phyloP scores from a whole-genome alignment of 2,888 invertebrate genomes.

The Salticus scenicus region DNA sequence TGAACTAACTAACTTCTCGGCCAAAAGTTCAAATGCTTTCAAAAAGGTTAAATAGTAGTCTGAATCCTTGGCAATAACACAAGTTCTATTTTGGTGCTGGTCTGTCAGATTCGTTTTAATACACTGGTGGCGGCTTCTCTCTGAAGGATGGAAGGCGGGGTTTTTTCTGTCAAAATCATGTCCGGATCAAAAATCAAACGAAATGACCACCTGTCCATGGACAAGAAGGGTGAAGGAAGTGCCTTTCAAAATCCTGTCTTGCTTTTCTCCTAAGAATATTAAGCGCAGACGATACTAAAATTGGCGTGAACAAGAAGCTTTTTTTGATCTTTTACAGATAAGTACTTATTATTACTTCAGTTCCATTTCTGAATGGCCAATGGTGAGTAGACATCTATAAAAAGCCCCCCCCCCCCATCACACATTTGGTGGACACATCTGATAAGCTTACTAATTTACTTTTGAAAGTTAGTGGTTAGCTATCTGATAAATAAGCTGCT shows the following conservation, averaged over 20 bases:
- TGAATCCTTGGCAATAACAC: too few species aligned
- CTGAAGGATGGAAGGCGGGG: conserved; percentile 40
- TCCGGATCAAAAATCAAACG: conserved; percentile 31
- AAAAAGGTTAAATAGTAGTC: too few species aligned
- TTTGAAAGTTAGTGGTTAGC: neutral
- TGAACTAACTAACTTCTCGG: too few species aligned
- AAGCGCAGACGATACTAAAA: conserved; percentile 31
- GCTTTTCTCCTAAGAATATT: neutral
- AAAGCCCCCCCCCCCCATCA: neutral
- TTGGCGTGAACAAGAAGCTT: conserved; percentile 49
- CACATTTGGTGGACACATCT: neutral
- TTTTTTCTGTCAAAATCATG: conserved; percentile 34
- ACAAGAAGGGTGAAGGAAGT: conserved; percentile 25
- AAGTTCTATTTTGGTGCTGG: neutral
- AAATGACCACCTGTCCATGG: conserved; percentile 66
- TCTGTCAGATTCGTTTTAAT: neutral
- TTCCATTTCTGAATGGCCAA: neutral
- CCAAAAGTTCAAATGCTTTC: too few species aligned
- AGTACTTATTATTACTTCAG: neutral
- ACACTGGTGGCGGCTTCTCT: neutral
- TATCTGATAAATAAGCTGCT: neutral
- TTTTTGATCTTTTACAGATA: neutral
- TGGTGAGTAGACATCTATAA: too few species aligned
- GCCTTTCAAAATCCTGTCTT: conserved; percentile 22
- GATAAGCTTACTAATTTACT: neutral